These are phyloP conservation scores for Meda fulgida DNA, from an alignment of 2,797 vertebrate species.

Conservation along the genomic window DNA sequence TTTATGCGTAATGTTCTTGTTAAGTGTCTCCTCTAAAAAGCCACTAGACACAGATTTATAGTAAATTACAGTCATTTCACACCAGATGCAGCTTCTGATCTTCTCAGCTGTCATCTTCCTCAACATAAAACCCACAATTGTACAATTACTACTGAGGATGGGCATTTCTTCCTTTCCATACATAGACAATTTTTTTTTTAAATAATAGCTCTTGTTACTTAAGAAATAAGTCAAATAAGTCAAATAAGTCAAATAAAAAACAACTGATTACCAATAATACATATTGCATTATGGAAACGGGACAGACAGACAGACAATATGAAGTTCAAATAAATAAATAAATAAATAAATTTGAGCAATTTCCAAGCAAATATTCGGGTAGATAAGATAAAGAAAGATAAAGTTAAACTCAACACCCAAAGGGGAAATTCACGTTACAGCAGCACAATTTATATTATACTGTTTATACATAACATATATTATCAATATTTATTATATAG, in stretches of 20 bases:
- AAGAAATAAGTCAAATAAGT: background rate
- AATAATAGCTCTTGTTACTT: background rate
- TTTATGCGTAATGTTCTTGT: conserved; percentile 32
- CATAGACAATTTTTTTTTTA: background rate
- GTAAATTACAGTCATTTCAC: conserved; percentile 51
- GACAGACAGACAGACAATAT: too few relatives aligned
- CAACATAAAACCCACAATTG: conserved; percentile 26
- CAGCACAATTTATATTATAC: too few relatives aligned
- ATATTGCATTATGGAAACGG: background rate
- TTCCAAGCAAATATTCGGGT: too few relatives aligned
- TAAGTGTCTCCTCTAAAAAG: conserved; percentile 37
- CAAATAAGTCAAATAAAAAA: too few relatives aligned
- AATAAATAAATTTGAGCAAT: too few relatives aligned
- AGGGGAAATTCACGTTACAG: too few relatives aligned
- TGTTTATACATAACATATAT: too few relatives aligned
- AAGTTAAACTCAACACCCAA: too few relatives aligned
- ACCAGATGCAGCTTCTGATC: conserved; percentile 41
- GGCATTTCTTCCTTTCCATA: background rate
- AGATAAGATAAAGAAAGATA: too few relatives aligned
- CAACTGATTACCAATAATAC: too few relatives aligned
- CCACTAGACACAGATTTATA: conserved; percentile 48
- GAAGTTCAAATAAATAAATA: too few relatives aligned
- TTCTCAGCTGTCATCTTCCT: conserved; percentile 47
- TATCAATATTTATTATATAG: too few relatives aligned
- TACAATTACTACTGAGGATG: conserved; percentile 12